Evolutionary conservation across 2,797 vertebrate species (phyloP), one percentile per base, ranked within the genome.

Genomic region (Masticophis lateralis): DNA sequence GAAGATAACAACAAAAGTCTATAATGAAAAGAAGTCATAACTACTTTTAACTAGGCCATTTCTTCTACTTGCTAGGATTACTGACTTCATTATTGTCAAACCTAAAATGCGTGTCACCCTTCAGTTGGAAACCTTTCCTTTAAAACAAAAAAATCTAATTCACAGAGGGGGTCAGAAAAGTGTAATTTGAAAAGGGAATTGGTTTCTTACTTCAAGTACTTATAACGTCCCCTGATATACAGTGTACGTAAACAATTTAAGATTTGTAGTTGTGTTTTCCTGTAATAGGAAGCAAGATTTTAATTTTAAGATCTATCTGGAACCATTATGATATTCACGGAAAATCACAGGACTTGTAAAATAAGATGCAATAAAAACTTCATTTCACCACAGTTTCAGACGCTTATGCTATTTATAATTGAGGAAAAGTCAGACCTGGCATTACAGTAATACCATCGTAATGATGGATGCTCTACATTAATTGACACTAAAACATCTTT

Each of bases 401-500:
- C 93, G 55, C 95, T 90, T 18, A 10, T 69, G 18, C 47, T 37
- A 0, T 94, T n/a, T 86, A 59, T 96, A 95, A 94, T 95, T 94
- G 86, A 94, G 79, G n/a, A 57, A 93, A 92, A 95, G 89, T 47
- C 94, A 93, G 95, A 90, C 27, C 32, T 69, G 69, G 56, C 56
- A 69, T 56, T 55, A 55, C 1, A 43, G 57, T 95, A 96, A 95
- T 95, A 92, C 83, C 91, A 94, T 95, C 91, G 60, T 25, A 60
- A 92, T 92, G 86, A 96, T 93, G 91, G 97, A 96, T 4, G 13
- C 57, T 92, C 83, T 66, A 87, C 91, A 91, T 95, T 97, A 96
- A 97, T 95, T 96, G 94, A 51, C 93, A 95, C 96, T 95, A 97
- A 96, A 95, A 59, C 93, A 95, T 97, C 97, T 97, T 97, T 97